Conservation (phyloP, 2,888 invertebrate genomes). For the Gandaritis pyraliata region DNA sequence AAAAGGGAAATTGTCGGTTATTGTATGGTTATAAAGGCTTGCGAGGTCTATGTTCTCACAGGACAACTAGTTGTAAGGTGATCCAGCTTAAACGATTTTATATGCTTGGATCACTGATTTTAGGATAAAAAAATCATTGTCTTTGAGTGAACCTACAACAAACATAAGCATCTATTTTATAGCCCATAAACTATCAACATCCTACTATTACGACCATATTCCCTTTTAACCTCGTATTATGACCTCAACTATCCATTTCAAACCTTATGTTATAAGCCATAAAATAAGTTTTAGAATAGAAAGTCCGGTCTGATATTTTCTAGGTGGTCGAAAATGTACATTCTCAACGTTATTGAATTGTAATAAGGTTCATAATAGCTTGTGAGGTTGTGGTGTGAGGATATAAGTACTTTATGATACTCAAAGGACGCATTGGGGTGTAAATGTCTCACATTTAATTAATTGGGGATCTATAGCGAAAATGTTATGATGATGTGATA, state of each 20-base stretch:
- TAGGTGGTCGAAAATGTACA: neutral
- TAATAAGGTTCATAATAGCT: slow-evolving; percentile 6
- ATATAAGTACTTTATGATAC: slow-evolving; percentile 11
- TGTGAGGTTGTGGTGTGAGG: slow-evolving; percentile 1
- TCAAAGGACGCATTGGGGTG: slow-evolving; percentile 19
- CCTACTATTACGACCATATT: slow-evolving; percentile 27
- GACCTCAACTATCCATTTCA: slow-evolving; percentile 10
- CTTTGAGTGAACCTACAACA: slow-evolving; percentile 29
- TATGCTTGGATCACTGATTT: too few relatives aligned
- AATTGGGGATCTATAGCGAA: too few relatives aligned
- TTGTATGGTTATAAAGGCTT: too few relatives aligned
- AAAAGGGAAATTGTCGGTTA: too few relatives aligned
- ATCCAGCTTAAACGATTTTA: too few relatives aligned
- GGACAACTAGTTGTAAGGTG: too few relatives aligned
- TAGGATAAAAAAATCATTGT: slow-evolving; percentile 28
- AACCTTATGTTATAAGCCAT: slow-evolving; percentile 8
- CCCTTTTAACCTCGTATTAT: slow-evolving; percentile 20
- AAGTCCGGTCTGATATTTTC: neutral
- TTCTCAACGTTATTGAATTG: neutral
- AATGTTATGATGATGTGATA: too few relatives aligned
- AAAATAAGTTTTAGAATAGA: slow-evolving; percentile 11
- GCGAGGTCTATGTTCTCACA: too few relatives aligned
- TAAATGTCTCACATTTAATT: slow-evolving; percentile 16
- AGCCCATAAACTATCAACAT: slow-evolving; percentile 36
- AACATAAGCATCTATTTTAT: slow-evolving; percentile 32